Base-by-base conservation (phyloP, 2,113 vertebrate genomes). In the Xyliphius kryptos region DNA sequence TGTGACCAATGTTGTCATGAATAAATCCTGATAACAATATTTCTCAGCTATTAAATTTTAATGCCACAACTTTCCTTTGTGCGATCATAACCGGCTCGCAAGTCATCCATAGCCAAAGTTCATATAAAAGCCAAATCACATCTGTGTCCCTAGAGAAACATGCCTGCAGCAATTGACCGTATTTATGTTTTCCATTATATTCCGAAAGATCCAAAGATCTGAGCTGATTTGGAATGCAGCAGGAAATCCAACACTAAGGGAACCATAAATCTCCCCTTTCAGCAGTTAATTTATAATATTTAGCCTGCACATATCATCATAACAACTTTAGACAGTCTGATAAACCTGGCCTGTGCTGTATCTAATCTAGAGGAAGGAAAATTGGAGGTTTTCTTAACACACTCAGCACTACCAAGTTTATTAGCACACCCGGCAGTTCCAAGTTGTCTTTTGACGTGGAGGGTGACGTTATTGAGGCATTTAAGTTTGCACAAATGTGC, bases 381-480 rank as follows among this genome's bases (percentile, higher is more conserved):
- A 20, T 22, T 19, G 9, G 43, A 47, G 56, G 43, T 13, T 74
- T 77, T 69, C 71, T 74, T 63, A 75, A 67, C 38, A 44, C 65
- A 44, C 56, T 76, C 67, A n/a, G 63, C 44, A 73, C 61, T 69
- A 52, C 52, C 74, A 13, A 72, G 70, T 64, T n/a, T 17, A 67
- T 59, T 69, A 69, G 74, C 76, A 76, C n/a, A n/a, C n/a, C n/a
- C n/a, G n/a, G n/a, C n/a, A n/a, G n/a, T n/a, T n/a, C n/a, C n/a
- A n/a, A n/a, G n/a, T n/a, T 61, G 37, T 76, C 81, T 79, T 80
- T 81, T 56, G 67, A 46, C 49, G 22, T 50, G 26, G 44, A 68
- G 68, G 3, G 53, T 61, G 60, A 76, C 63, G 72, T 79, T 74
- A 74, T 73, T 68, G 68, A 77, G 20, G 44, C 58, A 36, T 68